Evolutionary conservation across 2,797 vertebrate genomes (phyloP).

Genomic region (Buphagus erythrorhynchus): DNA sequence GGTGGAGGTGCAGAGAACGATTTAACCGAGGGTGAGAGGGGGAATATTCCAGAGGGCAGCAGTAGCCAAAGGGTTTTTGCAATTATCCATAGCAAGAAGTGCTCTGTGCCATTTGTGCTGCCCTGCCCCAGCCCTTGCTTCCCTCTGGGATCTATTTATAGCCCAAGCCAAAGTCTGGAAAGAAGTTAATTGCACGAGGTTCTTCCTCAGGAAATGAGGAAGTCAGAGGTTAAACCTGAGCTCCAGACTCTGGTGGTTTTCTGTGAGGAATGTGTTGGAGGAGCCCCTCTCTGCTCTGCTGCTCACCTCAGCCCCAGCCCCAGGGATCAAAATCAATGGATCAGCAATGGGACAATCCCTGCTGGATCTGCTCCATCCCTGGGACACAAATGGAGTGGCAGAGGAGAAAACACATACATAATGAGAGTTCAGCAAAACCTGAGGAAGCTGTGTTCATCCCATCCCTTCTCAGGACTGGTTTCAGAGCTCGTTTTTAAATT

Average conservation of each 20-base stretch:
- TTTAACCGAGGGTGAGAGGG: background rate
- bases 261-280: background rate
- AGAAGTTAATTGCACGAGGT: background rate
- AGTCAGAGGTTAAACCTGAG: background rate
- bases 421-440: background rate
- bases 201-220: background rate
- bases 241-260: background rate
- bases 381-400: background rate
- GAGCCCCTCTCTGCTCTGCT: background rate
- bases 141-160: background rate
- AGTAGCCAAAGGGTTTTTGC: background rate
- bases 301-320: background rate
- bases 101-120: background rate
- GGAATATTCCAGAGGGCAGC: background rate
- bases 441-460: background rate
- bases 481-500: background rate
- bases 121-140: background rate
- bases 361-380: background rate
- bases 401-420: background rate
- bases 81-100: background rate
- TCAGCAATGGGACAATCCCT: background rate
- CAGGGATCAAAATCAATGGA: accelerated
- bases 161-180: background rate
- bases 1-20: background rate
- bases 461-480: background rate